Conservation (phyloP, 2,797 vertebrate genomes). For the Betta splendens region DNA sequence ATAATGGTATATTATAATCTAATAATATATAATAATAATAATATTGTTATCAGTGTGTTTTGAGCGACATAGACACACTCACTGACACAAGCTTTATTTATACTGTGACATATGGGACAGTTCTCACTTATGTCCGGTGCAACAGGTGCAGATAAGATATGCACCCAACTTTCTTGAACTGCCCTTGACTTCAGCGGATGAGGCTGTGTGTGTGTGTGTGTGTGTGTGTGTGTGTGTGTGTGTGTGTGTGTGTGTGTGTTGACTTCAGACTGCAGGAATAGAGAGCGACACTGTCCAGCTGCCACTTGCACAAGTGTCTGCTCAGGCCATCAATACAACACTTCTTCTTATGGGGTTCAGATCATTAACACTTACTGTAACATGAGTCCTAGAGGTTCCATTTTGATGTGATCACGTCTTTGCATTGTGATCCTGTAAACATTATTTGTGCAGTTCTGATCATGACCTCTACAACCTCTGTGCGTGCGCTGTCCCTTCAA, state of each 20-base stretch:
- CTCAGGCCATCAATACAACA: constrained; percentile 24
- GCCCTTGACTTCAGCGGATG: constrained; percentile 60
- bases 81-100: constrained; percentile 37
- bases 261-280: constrained; percentile 45
- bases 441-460: not conserved
- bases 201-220: too few relatives aligned
- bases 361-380: not conserved
- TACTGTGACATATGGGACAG: constrained; percentile 17
- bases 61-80: too few relatives aligned
- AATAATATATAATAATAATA: too few relatives aligned
- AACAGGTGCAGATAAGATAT: constrained; percentile 74
- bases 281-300: constrained; percentile 50
- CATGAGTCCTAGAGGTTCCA: not conserved
- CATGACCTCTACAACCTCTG: not conserved
- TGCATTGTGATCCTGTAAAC: constrained; percentile 15
- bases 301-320: constrained; percentile 63
- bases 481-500: constrained; percentile 41
- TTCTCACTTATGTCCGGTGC: constrained; percentile 30
- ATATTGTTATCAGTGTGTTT: too few relatives aligned
- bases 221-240: constrained; percentile 14
- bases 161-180: constrained; percentile 26
- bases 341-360: constrained; percentile 17
- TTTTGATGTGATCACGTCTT: not conserved
- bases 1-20: too few relatives aligned
- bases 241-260: constrained; percentile 2